Percentiles rank a stretch among this genome's conserved stretches.
phyloP scores from a whole-genome alignment of 2,113 vertebrate species.

The Malurus alboscapulatus region DNA sequence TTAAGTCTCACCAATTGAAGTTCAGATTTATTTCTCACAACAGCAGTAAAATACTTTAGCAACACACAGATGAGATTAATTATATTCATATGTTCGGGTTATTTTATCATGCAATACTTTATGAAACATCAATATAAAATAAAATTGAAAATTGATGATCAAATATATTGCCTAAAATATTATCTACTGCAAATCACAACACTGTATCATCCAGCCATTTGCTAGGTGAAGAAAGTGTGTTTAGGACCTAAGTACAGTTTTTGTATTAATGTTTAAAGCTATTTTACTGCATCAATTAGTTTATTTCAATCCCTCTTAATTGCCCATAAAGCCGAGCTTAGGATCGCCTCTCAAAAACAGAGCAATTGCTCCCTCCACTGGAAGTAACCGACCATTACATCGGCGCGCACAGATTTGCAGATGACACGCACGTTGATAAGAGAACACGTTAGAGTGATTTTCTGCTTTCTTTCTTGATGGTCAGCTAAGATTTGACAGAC shows the following conservation, averaged over 20 bases:
- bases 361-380: constrained; percentile 70
- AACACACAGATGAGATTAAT: constrained; percentile 19
- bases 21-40: constrained; percentile 47
- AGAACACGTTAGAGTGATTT: neutral
- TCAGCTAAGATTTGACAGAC: neutral
- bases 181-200: neutral
- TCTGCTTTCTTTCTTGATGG: neutral
- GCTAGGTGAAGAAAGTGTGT: neutral
- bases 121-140: neutral
- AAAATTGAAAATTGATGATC: neutral
- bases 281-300: constrained; percentile 32
- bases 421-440: fast-evolving
- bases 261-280: neutral
- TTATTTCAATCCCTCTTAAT: constrained; percentile 14
- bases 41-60: constrained; percentile 27
- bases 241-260: neutral
- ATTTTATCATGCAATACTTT: neutral
- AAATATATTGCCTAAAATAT: neutral
- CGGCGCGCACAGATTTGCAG: neutral
- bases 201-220: neutral
- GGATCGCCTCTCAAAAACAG: neutral
- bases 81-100: neutral
- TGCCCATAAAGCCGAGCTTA: neutral
- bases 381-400: neutral
- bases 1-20: constrained; percentile 26